These are phyloP conservation scores for Urocyon cinereoargenteus DNA, from an alignment of 2,797 vertebrate genomes.

Conservation along the genomic window DNA sequence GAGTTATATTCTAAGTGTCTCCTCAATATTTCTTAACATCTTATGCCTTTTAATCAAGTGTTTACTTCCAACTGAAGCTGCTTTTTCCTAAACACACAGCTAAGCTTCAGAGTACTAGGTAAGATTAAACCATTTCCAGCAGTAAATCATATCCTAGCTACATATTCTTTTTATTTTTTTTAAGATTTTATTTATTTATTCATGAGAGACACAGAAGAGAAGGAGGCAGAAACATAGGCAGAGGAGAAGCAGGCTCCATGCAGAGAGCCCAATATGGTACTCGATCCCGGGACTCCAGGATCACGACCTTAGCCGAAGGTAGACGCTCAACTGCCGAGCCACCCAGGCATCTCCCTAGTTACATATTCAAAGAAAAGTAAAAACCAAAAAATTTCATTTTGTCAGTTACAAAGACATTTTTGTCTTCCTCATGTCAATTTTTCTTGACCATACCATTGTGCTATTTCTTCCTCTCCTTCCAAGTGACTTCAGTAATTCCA, in stretches of 20 bases:
- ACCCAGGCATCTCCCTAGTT: neutral
- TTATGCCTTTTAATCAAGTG: neutral
- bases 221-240: too few relatives aligned
- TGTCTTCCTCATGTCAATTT: neutral
- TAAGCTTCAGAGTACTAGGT: neutral
- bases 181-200: too few relatives aligned
- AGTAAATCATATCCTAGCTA: neutral
- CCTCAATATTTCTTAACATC: neutral
- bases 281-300: too few relatives aligned
- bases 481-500: constrained; percentile 7
- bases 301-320: too few relatives aligned
- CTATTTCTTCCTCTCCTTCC: neutral
- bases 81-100: neutral
- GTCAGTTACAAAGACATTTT: neutral
- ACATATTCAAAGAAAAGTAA: neutral
- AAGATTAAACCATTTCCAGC: neutral
- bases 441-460: neutral
- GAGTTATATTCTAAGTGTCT: neutral
- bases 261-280: too few relatives aligned
- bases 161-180: too few relatives aligned
- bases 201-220: too few relatives aligned
- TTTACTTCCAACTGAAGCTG: neutral
- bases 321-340: too few relatives aligned
- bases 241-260: too few relatives aligned
- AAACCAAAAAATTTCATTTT: neutral